Evolutionary conservation across 2,797 vertebrate genomes (phyloP).

Genomic region (Aeoliscus strigatus): DNA sequence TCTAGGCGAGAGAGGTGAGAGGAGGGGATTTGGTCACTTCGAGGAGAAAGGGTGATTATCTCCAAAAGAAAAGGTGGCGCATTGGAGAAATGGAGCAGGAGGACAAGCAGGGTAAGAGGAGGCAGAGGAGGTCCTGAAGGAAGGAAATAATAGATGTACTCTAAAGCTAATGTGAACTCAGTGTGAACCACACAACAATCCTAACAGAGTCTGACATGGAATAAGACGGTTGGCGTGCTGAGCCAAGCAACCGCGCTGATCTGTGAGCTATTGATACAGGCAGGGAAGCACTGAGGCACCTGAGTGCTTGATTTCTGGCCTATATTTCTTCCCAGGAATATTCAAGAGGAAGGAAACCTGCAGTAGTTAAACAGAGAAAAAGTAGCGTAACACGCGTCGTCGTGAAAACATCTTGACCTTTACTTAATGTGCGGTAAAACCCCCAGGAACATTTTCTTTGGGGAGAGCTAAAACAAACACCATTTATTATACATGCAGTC

Average conservation of each 20-base stretch:
- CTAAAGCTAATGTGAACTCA: constrained; percentile 31
- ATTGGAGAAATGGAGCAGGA: neutral
- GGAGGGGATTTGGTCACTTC: constrained; percentile 24
- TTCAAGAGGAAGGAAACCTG: constrained; percentile 22
- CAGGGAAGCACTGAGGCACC: constrained; percentile 27
- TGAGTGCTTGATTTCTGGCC: constrained; percentile 40
- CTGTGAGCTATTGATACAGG: constrained; percentile 22
- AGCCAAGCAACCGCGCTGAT: constrained; percentile 27
- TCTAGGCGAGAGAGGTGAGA: constrained; percentile 66
- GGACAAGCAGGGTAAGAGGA: constrained; percentile 8
- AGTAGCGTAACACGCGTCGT: constrained; percentile 27
- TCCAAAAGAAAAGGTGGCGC: constrained; percentile 13
- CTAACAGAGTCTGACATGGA: constrained; percentile 28
- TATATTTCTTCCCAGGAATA: constrained; percentile 37
- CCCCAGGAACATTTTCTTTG: constrained; percentile 43
- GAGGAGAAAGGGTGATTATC: constrained; percentile 24
- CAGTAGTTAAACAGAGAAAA: constrained; percentile 20
- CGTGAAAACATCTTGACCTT: constrained; percentile 45
- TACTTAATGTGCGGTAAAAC: constrained; percentile 38
- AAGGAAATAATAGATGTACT: constrained; percentile 17
- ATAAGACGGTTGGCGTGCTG: constrained; percentile 17
- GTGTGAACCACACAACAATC: constrained; percentile 30
- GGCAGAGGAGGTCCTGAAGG: constrained; percentile 11
- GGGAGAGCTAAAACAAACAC: constrained; percentile 59
- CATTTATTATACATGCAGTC: constrained; percentile 61